Evolutionary conservation across 2,888 invertebrate genomes (phyloP), one percentile per base, ranked within the genome.

Genomic region (Lacanobia wlatinum): DNA sequence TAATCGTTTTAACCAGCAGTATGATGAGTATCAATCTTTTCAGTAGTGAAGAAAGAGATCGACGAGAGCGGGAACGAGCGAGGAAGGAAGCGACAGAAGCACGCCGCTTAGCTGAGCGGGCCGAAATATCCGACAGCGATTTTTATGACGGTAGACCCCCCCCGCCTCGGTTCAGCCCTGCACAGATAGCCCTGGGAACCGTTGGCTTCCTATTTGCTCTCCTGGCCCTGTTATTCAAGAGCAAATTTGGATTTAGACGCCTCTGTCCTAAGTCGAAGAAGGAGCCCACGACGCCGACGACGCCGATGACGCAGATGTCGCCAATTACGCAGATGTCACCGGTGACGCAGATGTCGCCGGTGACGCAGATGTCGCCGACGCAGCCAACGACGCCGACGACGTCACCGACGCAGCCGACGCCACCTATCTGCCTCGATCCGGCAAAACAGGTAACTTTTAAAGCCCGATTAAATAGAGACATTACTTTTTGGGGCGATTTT

Each of bases 41-140:
- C 70, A 92, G 92, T 85, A 88, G 88, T 21, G 90, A 91, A 78
- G 91, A 92, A 69, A 64, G 73, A 52, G 87, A 86, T 9, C 71
- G 80, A 1, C 65, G 34, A 10, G 69, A n/a, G 23, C 70, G 59
- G 46, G 69, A 40, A 55, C 53, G 62, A 62, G 77, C 23, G 63
- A 78, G 52, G 62, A 10, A 34, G 53, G 59, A 21, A 10, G 52
- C 53, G 18, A 43, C 52, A 40, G 70, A 34, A 46, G 67, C 12
- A 23, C 23, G 12, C 38, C 46, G 34, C 46, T 12, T 46, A 28
- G 59, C 38, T 5, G 56, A 8, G 34, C 14, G 16, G 8, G 55
- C 40, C 18, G 23, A 43, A 10, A 55, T 65, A 4, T 38, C 59
- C 1, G 38, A 59, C 23, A 59, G 52, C 23, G 52, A 52, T 12